Evolutionary conservation across 1,140 invertebrate genomes (phyloP).

Genomic region (Drosophila fuyamai): DNA sequence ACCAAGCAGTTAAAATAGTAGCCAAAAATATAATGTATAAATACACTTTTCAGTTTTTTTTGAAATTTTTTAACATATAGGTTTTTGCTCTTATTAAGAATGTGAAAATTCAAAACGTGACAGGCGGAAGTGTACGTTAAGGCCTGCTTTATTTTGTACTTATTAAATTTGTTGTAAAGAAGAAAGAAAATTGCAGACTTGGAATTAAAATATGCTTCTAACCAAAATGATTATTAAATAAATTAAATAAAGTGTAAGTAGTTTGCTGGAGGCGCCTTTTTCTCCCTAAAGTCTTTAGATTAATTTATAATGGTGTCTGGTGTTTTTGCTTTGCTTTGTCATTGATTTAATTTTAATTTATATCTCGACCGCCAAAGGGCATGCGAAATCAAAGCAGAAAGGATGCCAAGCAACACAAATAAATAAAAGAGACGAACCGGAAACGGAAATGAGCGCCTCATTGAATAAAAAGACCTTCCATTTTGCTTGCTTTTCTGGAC

Average conservation of each 20-base stretch:
- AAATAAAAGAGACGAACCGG: background rate
- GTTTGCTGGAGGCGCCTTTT: background rate
- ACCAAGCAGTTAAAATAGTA: too few relatives aligned
- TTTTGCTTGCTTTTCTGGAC: constrained; percentile 13
- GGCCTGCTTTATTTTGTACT: background rate
- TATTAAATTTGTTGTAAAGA: too few relatives aligned
- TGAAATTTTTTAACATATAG: background rate
- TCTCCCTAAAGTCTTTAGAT: background rate
- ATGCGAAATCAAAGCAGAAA: background rate
- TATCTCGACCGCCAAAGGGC: background rate
- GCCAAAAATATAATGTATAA: too few relatives aligned
- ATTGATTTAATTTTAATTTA: constrained; percentile 7
- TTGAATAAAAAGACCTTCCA: background rate
- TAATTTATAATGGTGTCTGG: background rate
- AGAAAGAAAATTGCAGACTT: too few relatives aligned
- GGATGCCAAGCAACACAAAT: constrained; percentile 1
- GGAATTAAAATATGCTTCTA: too few relatives aligned
- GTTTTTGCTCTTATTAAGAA: background rate
- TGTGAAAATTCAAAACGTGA: background rate
- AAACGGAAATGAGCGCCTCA: constrained; percentile 10
- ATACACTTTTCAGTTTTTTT: background rate
- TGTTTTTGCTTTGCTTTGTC: background rate
- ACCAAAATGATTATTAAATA: too few relatives aligned
- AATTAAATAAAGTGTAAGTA: too few relatives aligned
- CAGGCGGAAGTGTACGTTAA: background rate